phyloP scores from a whole-genome alignment of 2,888 invertebrate genomes.

The Timema podura region DNA sequence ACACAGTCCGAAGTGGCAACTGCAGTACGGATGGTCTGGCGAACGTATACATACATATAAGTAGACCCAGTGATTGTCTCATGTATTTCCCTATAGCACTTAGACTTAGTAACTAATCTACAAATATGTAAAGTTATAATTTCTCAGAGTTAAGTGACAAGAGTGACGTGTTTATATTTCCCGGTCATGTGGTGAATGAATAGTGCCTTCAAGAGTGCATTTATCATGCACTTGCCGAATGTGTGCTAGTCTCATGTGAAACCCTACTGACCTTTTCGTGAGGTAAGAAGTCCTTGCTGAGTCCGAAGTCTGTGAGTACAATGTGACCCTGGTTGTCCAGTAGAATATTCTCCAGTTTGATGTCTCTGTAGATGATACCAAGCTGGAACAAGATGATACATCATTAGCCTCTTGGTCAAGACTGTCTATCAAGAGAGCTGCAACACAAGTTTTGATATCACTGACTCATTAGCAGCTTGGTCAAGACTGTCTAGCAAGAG shows the following conservation, averaged over 20 bases:
- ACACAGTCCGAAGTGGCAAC: too few relatives aligned
- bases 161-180: neutral
- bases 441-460: too few relatives aligned
- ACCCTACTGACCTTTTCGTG: conserved; percentile 52
- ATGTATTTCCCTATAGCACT: too few relatives aligned
- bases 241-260: neutral
- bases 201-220: conserved; percentile 7
- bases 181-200: neutral
- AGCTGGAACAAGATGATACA: conserved; percentile 54
- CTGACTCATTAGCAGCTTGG: too few relatives aligned
- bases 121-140: too few relatives aligned
- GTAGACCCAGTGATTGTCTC: too few relatives aligned
- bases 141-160: too few relatives aligned
- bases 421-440: neutral
- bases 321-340: conserved; percentile 93
- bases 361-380: conserved; percentile 96
- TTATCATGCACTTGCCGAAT: neutral
- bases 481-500: too few relatives aligned
- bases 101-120: too few relatives aligned
- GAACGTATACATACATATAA: too few relatives aligned
- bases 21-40: too few relatives aligned
- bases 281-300: conserved; percentile 88
- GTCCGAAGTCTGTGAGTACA: conserved; percentile 94
- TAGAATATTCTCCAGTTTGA: conserved; percentile 95
- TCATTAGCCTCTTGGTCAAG: neutral